phyloP scores from a whole-genome alignment of 2,888 invertebrate species.

The Drosophila monieri region DNA sequence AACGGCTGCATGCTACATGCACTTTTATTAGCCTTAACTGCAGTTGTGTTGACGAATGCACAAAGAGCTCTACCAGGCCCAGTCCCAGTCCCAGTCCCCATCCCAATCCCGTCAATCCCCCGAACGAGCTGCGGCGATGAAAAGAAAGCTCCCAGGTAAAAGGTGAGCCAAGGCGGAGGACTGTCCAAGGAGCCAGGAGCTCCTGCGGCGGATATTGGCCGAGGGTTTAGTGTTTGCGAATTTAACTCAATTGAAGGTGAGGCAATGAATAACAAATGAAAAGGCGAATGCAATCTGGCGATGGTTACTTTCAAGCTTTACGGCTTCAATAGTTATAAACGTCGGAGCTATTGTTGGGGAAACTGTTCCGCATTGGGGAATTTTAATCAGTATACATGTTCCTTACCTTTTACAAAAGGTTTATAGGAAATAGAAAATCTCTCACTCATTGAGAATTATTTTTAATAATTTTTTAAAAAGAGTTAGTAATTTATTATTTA shows the following conservation, averaged over 20 bases:
- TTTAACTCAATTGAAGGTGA: constrained; percentile 52
- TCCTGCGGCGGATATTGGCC: constrained; percentile 34
- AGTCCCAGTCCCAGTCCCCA: not conserved
- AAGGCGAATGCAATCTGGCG: constrained; percentile 41
- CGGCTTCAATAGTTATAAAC: constrained; percentile 30
- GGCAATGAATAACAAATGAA: constrained; percentile 66
- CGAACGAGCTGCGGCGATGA: constrained; percentile 31
- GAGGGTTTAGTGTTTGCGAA: constrained; percentile 43
- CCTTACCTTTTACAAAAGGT: not conserved
- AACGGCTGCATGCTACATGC: constrained; percentile 75
- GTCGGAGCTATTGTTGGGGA: constrained; percentile 19
- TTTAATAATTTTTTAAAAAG: no score
- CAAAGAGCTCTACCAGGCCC: constrained; percentile 22
- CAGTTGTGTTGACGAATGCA: constrained; percentile 72
- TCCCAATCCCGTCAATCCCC: constrained; percentile 15
- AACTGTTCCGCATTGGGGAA: not conserved
- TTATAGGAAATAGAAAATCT: not conserved
- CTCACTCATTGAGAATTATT: no score
- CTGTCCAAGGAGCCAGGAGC: not conserved
- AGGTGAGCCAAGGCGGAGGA: constrained; percentile 16
- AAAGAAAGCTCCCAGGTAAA: constrained; percentile 15
- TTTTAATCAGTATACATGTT: constrained; percentile 16
- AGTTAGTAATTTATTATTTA: no score
- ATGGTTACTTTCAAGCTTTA: constrained; percentile 33
- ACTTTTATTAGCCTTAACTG: constrained; percentile 79